Conservation (phyloP, 2,888 invertebrate species). For the Pristionchus exspectatus region DNA sequence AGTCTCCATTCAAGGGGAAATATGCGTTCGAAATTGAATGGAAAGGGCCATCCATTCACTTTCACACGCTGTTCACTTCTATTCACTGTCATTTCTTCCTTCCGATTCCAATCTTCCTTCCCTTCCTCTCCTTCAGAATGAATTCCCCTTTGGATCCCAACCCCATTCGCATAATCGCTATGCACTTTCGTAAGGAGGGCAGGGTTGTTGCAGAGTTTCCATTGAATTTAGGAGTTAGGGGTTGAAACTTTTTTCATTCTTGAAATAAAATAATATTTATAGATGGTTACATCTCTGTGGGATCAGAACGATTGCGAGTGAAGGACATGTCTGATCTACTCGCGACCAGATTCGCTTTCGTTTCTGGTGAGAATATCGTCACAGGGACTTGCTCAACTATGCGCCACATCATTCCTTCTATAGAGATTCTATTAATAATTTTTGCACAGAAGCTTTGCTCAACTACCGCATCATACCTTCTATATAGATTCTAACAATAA, state of each 20-base stretch:
- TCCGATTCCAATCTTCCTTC: not conserved
- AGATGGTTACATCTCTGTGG: constrained; percentile 77
- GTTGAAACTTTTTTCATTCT: not conserved
- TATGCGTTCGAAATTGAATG: constrained; percentile 9
- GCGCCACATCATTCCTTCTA: too few relatives aligned
- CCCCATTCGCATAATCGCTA: constrained; percentile 42
- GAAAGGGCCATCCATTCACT: not conserved
- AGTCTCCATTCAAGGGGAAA: constrained; percentile 18
- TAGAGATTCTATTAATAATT: not conserved
- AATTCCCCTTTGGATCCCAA: not conserved
- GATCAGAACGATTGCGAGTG: constrained; percentile 73
- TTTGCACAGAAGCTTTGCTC: too few relatives aligned
- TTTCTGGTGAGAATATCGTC: constrained; percentile 75
- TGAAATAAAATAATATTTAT: constrained; percentile 56
- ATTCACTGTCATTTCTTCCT: not conserved
- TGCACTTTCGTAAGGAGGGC: constrained; percentile 36
- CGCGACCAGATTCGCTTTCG: constrained; percentile 74
- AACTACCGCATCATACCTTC: too few relatives aligned
- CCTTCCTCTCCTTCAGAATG: constrained; percentile 10
- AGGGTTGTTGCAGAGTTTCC: constrained; percentile 16
- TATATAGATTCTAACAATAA: not conserved
- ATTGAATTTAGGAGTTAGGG: not conserved
- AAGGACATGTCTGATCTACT: constrained; percentile 77
- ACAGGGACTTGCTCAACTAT: too few relatives aligned
- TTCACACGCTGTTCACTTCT: constrained; percentile 37